Percentiles rank a stretch among this genome's conserved stretches.
phyloP scores from a whole-genome alignment of 2,113 vertebrate genomes.

The Gambusia affinis region DNA sequence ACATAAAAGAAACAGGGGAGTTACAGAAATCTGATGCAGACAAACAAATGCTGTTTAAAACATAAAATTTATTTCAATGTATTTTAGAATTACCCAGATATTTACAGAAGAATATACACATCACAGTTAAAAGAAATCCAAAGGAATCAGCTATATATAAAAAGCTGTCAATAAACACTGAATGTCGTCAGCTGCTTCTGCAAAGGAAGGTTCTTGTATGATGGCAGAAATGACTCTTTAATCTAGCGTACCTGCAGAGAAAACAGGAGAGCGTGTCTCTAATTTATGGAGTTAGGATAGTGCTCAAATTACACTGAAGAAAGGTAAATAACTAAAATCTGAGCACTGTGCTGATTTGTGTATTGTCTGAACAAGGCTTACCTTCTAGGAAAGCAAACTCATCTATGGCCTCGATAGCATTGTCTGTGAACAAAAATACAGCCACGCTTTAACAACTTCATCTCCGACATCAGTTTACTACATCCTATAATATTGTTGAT shows the following conservation, averaged over 20 bases:
- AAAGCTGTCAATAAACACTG: slow-evolving; percentile 48
- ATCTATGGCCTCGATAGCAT: slow-evolving; percentile 93
- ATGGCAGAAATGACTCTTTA: slow-evolving; percentile 37
- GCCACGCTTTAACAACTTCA: background rate
- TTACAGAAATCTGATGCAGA: background rate
- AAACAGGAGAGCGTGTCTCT: slow-evolving; percentile 5
- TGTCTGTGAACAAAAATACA: slow-evolving; percentile 80
- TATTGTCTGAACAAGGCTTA: slow-evolving; percentile 54
- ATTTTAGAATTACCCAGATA: slow-evolving; percentile 58
- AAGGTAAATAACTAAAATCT: background rate
- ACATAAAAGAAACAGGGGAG: background rate
- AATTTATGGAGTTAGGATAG: background rate
- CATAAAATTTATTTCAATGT: slow-evolving; percentile 55
- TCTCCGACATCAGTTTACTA: background rate
- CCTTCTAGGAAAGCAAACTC: slow-evolving; percentile 98
- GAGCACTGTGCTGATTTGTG: background rate
- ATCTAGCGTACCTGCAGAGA: slow-evolving; percentile 66
- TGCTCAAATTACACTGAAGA: too few relatives aligned
- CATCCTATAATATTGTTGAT: background rate
- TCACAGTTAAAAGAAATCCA: slow-evolving; percentile 33
- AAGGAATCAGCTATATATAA: slow-evolving; percentile 33
- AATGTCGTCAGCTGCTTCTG: background rate
- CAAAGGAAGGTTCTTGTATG: slow-evolving; percentile 14
- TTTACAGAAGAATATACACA: slow-evolving; percentile 71
- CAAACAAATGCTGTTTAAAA: slow-evolving; percentile 25